Conservation (phyloP, 2,797 vertebrate genomes). For the Melanogrammus aeglefinus region DNA sequence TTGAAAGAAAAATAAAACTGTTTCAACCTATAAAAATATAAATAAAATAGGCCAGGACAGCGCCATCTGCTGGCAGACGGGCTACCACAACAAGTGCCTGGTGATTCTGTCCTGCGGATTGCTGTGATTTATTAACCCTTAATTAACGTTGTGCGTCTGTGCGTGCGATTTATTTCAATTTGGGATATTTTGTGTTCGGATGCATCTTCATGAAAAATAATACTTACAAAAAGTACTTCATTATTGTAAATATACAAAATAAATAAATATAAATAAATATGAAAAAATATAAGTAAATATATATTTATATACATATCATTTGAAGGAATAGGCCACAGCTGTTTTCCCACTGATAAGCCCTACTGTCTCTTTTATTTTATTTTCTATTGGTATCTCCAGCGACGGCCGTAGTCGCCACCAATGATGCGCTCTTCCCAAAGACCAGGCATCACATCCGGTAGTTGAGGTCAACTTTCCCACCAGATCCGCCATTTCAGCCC, state of each 20-base stretch:
- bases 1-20: neutral
- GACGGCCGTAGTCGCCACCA: neutral
- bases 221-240: neutral
- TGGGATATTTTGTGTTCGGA: neutral
- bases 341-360: neutral
- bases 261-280: no score
- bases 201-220: neutral
- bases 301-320: neutral
- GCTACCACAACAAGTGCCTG: neutral
- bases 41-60: neutral
- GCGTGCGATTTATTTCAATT: neutral
- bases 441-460: slow-evolving; percentile 69
- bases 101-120: neutral
- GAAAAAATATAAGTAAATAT: no score
- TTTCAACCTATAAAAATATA: neutral
- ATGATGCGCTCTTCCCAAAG: slow-evolving; percentile 39
- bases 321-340: neutral
- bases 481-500: slow-evolving; percentile 74
- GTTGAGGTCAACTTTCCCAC: slow-evolving; percentile 71
- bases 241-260: neutral
- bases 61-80: neutral
- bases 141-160: neutral
- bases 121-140: neutral
- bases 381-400: neutral
- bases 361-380: neutral